phyloP scores from a whole-genome alignment of 2,797 vertebrate species.

The Scyliorhinus canicula region DNA sequence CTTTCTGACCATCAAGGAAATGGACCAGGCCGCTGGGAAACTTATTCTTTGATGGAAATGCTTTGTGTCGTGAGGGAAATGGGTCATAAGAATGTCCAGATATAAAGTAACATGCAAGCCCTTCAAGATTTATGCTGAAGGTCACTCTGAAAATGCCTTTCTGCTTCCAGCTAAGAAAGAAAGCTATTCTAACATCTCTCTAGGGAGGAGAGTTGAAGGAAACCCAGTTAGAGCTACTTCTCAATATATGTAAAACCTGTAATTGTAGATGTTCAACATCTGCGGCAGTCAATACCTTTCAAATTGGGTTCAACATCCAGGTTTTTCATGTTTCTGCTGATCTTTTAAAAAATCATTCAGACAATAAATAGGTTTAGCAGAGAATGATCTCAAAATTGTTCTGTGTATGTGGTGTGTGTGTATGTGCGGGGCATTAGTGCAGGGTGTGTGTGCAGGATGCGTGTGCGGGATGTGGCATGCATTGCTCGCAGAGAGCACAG shows the following conservation, averaged over 20 bases:
- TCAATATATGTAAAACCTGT: background rate
- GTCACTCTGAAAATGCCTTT: conserved; percentile 10
- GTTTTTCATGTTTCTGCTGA: background rate
- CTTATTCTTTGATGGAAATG: background rate
- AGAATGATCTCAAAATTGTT: background rate
- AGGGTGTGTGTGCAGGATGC: too few relatives aligned
- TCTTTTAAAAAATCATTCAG: background rate
- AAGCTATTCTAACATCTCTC: conserved; percentile 21
- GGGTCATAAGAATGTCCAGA: background rate
- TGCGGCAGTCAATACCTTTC: background rate
- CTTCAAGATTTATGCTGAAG: conserved; percentile 3
- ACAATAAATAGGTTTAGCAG: background rate
- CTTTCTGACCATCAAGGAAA: background rate
- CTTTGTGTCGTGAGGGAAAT: background rate
- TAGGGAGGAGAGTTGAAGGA: background rate
- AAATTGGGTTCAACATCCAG: background rate
- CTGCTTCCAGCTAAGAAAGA: background rate
- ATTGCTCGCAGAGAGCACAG: too few relatives aligned
- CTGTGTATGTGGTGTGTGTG: too few relatives aligned
- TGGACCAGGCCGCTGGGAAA: background rate
- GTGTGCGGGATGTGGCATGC: too few relatives aligned
- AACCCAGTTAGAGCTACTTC: background rate
- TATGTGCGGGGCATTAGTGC: too few relatives aligned
- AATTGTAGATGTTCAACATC: background rate
- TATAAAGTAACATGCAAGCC: background rate